Evolutionary conservation across 2,888 invertebrate genomes (phyloP), one percentile per base, ranked within the genome.

Genomic region (Cephus spinipes): DNA sequence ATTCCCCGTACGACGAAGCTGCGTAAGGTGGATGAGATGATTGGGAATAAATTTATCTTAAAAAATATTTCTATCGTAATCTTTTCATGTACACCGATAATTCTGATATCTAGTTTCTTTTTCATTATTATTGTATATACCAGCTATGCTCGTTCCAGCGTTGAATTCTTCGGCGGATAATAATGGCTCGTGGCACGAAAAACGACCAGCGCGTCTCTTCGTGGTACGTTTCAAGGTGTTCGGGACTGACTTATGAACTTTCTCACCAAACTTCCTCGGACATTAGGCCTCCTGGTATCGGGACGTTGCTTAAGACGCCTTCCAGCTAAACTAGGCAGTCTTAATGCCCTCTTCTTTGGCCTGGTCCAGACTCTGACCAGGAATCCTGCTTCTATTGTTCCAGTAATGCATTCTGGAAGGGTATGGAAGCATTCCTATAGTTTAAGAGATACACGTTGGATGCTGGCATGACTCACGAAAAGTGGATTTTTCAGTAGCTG

Each of bases 301-400:
- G 79, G 79, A 79, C 77, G 78, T 83, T 82, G 82, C 80, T 78
- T 79, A 80, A 81, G 79, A 83, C 78, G 79, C 81, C 81, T 82
- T 77, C 73, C 77, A 76, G 79, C 77, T 73, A 78, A 82, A 82
- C 82, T 80, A 81, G 80, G 75, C 75, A 80, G 73, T 74, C 74
- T 79, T 77, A 75, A 81, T 69, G 78, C 71, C 68, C 73, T 36
- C 76, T 68, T 32, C 71, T 76, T 36, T 34, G 36, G n/a, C 68
- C 33, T 35, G 23, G 73, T 69, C 15, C 55, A 23, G 55, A 55
- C 55, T 55, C 23, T 23, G 55, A 15, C 23, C 55, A 55, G 55
- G 55, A 55, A 9, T 55, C 55, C 55, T 55, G 55, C 55, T 15
- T 55, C 55, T 23, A 55, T 55, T 55, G 55, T 55, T 55, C 55